Percentiles rank a stretch among this genome's conserved stretches.
These are phyloP conservation scores for Agrochola macilenta DNA, from an alignment of 2,888 invertebrate genomes.

Conservation along the genomic window DNA sequence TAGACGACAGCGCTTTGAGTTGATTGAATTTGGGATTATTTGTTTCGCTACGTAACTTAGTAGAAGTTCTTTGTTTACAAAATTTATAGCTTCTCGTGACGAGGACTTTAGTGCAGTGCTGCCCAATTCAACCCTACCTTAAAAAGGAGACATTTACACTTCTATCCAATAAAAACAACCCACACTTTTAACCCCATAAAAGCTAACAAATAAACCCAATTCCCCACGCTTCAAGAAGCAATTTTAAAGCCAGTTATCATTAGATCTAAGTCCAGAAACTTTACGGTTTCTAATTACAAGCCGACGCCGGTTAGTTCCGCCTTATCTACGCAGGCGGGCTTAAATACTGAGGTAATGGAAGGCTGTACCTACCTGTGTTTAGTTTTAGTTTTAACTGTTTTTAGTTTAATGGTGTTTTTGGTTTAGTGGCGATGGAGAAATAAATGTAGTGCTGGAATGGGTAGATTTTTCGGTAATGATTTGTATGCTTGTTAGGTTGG, in stretches of 20 bases:
- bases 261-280: conserved; percentile 64
- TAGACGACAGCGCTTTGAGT: too few species aligned
- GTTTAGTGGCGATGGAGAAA: conserved; percentile 11
- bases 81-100: too few species aligned
- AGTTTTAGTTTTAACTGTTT: conserved; percentile 50
- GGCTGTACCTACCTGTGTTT: conserved; percentile 38
- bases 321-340: conserved; percentile 63
- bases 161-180: neutral
- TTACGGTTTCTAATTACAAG: conserved; percentile 68
- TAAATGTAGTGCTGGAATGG: neutral
- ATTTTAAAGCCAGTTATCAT: conserved; percentile 65
- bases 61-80: too few species aligned
- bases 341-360: conserved; percentile 63
- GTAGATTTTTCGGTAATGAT: neutral
- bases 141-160: conserved; percentile 6
- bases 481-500: neutral
- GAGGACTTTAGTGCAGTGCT: neutral
- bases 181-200: conserved; percentile 35
- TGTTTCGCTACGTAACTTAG: too few species aligned
- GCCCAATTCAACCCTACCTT: too few species aligned
- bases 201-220: conserved; percentile 58
- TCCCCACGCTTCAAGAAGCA: conserved; percentile 59
- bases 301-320: conserved; percentile 52
- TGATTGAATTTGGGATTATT: too few species aligned
- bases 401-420: conserved; percentile 41